phyloP scores from a whole-genome alignment of 2,888 invertebrate species.

The Zonitis immaculata region DNA sequence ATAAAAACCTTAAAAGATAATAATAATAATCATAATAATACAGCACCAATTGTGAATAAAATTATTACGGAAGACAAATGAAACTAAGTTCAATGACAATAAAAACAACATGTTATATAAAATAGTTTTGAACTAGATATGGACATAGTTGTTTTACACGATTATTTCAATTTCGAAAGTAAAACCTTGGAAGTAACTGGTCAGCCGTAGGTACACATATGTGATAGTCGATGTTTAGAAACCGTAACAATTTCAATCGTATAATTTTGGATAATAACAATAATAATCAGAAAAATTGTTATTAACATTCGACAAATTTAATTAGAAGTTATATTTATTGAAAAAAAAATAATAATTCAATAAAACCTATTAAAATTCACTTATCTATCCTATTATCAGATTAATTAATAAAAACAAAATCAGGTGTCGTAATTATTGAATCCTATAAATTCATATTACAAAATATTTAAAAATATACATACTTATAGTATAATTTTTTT shows the following conservation, averaged over 20 bases:
- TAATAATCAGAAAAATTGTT: neutral
- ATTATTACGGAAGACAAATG: conserved; percentile 10
- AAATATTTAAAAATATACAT: conserved; percentile 10
- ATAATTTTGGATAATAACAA: conserved; percentile 2
- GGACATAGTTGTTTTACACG: conserved; percentile 17
- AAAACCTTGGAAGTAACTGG: conserved; percentile 20
- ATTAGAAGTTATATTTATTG: neutral
- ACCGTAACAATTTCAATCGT: conserved; percentile 18
- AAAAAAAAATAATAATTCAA: neutral
- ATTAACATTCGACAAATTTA: neutral
- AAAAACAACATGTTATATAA: conserved; percentile 10
- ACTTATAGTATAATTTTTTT: conserved; percentile 4
- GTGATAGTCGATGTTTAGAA: conserved; percentile 17
- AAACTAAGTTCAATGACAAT: conserved; percentile 16
- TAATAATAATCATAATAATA: no score
- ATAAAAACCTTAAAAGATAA: no score
- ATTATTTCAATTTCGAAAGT: conserved; percentile 21
- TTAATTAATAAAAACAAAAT: conserved; percentile 5
- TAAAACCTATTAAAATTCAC: neutral
- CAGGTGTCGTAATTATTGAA: conserved; percentile 13
- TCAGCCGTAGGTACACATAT: conserved; percentile 18
- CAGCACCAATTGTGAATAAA: conserved; percentile 6
- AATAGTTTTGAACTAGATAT: conserved; percentile 18
- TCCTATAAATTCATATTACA: conserved; percentile 1
- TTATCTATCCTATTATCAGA: neutral